phyloP scores from a whole-genome alignment of 2,888 invertebrate genomes.

The Sceliomorpha sp. region DNA sequence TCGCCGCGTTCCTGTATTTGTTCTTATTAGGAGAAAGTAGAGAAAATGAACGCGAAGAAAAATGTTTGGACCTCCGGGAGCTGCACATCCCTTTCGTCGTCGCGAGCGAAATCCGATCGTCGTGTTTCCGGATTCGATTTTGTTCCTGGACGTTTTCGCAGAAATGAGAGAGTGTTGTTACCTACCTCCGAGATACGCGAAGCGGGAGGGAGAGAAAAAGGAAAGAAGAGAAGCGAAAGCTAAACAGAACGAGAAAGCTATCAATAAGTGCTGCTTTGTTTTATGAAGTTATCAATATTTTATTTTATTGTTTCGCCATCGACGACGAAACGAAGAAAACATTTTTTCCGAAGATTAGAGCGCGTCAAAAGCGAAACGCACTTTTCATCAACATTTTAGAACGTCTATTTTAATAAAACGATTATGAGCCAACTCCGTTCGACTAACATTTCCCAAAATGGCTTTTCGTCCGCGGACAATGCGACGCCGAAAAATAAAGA shows the following conservation, averaged over 20 bases:
- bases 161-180: conserved; percentile 9
- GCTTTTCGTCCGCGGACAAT: too few species aligned
- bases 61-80: conserved; percentile 7
- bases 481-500: too few species aligned
- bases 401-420: too few species aligned
- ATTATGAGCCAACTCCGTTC: too few species aligned
- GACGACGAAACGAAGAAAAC: too few species aligned
- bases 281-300: too few species aligned
- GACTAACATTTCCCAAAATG: too few species aligned
- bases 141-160: conserved; percentile 5
- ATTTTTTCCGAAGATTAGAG: too few species aligned
- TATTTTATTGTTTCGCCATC: too few species aligned
- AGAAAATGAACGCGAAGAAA: not conserved
- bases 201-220: not conserved
- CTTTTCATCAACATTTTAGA: too few species aligned
- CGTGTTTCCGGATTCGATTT: conserved; percentile 56
- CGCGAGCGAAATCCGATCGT: conserved; percentile 58
- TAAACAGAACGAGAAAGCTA: conserved; percentile 1
- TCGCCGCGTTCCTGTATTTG: not conserved
- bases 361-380: too few species aligned
- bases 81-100: conserved; percentile 41
- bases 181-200: not conserved
- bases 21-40: conserved; percentile 2
- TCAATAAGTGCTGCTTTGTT: not conserved
- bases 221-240: not conserved